Base-by-base conservation (phyloP, 2,797 vertebrate species). In the Sciaenops ocellatus region DNA sequence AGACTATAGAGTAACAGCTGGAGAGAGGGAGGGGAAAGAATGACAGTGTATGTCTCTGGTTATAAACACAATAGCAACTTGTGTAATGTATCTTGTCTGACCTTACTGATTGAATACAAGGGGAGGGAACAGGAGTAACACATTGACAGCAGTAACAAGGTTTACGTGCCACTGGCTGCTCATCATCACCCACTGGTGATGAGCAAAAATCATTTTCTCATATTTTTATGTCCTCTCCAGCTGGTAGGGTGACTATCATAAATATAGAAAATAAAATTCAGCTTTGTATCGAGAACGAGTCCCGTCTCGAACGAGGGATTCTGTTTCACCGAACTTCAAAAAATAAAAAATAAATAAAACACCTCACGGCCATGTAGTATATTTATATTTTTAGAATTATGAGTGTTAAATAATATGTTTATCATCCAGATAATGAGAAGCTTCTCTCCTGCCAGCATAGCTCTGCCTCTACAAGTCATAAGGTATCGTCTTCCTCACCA, bases 1-100 rank as follows among this genome's bases (percentile, higher is more conserved):
- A 88, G 93, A 68, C n/a, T 86, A 66, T 85, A 87, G 89, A 95
- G 94, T 93, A 95, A 95, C 93, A 94, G 93, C 88, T 89, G 90
- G 80, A 90, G 91, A 87, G 89, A 93, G 88, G 78, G 78, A 34
- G 74, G 62, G 69, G 71, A 65, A 94, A 94, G 94, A 88, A 90
- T 52, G 76, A 92, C 86, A 81, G 67, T 76, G 87, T 92, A 86
- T 79, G 85, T 93, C 89, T 91, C 82, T 85, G 86, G 88, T 92
- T 75, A 82, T 92, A 95, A 96, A 94, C 95, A 96, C 84, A 91
- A 80, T 61, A 92, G 91, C 90, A 90, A 93, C 87, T 89, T 81
- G 83, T 85, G 89, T 93, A 91, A 96, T 95, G 68, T 65, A 65
- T 84, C 83, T 81, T 70, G 73, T 84, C 71, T 84, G 85, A 84